Percentiles rank a stretch among this genome's conserved stretches.
Conservation (phyloP, 2,888 invertebrate species). For the Lordiphosa fenestrarum region DNA sequence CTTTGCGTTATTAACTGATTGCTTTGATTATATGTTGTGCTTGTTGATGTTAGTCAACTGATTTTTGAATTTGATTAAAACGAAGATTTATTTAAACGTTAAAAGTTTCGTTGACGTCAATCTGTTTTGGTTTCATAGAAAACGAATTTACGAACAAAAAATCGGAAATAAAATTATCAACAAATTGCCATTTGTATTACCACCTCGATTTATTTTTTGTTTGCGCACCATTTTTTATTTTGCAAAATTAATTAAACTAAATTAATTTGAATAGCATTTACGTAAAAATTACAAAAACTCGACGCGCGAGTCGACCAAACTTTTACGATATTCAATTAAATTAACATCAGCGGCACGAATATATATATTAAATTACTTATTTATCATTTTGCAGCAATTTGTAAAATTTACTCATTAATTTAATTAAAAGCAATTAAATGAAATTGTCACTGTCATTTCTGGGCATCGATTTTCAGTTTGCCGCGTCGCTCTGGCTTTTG, state of each 20-base stretch:
- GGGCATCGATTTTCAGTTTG: conserved; percentile 67
- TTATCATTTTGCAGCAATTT: conserved; percentile 73
- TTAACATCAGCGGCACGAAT: conserved; percentile 40
- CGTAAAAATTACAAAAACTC: conserved; percentile 27
- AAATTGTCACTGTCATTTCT: conserved; percentile 71
- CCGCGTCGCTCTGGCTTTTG: conserved; percentile 40
- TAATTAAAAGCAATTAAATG: conserved; percentile 74
- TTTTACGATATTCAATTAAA: conserved; percentile 62
- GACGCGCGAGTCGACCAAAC: conserved; percentile 23
- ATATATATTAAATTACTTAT: conserved; percentile 70
- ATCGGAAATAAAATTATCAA: conserved; percentile 8
- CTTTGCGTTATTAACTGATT: no score
- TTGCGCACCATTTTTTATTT: conserved; percentile 14
- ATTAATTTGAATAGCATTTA: conserved; percentile 64
- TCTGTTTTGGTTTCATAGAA: background rate
- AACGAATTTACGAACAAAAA: no score
- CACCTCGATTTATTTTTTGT: conserved; percentile 1
- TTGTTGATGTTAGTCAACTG: no score
- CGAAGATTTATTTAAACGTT: no score
- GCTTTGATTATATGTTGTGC: no score
- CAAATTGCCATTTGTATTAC: conserved; percentile 12
- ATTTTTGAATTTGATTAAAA: no score
- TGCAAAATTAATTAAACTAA: conserved; percentile 63
- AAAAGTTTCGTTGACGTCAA: no score
- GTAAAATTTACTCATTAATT: conserved; percentile 74